Percentiles rank a stretch among this genome's conserved stretches.
phyloP scores from a whole-genome alignment of 2,888 invertebrate species.

The Gerris lacustris region DNA sequence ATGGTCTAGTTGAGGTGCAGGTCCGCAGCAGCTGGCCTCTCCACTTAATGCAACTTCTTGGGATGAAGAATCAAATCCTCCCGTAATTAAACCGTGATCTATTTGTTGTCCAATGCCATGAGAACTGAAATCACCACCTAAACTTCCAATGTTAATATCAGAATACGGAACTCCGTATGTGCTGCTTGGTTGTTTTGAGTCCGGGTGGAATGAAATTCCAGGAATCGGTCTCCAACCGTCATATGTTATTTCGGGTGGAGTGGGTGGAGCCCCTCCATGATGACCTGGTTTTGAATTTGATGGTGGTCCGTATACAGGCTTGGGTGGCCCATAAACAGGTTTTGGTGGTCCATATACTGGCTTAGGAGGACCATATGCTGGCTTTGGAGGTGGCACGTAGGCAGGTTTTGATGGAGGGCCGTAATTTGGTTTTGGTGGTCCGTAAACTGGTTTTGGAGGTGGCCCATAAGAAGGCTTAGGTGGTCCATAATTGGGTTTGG shows the following conservation, averaged over 20 bases:
- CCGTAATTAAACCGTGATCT: constrained; percentile 12
- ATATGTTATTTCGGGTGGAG: constrained; percentile 60
- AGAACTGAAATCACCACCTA: constrained; percentile 18
- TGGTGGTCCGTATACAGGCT: constrained; percentile 29
- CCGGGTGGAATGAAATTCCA: constrained; percentile 40
- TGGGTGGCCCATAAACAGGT: constrained; percentile 29
- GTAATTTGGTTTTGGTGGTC: constrained; percentile 34
- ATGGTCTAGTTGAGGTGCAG: constrained; percentile 18
- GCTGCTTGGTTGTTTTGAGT: constrained; percentile 33
- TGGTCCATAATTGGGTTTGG: constrained; percentile 25
- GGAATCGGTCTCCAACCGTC: constrained; percentile 81
- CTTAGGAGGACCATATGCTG: constrained; percentile 41
- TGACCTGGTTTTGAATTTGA: constrained; percentile 35
- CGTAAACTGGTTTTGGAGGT: constrained; percentile 29
- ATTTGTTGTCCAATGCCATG: neutral
- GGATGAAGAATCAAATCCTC: constrained; percentile 1
- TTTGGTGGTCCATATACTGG: constrained; percentile 32
- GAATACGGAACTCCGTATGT: constrained; percentile 32
- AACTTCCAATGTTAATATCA: constrained; percentile 11
- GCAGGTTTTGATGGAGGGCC: constrained; percentile 38
- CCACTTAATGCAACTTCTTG: constrained; percentile 5
- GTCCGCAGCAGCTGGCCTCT: constrained; percentile 19
- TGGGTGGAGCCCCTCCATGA: constrained; percentile 47
- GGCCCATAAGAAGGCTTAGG: constrained; percentile 31
- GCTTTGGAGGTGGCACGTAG: constrained; percentile 43